Evolutionary conservation across 92 coral and sea anemone species (phyloP).

Genomic region (Siderastrea siderea): DNA sequence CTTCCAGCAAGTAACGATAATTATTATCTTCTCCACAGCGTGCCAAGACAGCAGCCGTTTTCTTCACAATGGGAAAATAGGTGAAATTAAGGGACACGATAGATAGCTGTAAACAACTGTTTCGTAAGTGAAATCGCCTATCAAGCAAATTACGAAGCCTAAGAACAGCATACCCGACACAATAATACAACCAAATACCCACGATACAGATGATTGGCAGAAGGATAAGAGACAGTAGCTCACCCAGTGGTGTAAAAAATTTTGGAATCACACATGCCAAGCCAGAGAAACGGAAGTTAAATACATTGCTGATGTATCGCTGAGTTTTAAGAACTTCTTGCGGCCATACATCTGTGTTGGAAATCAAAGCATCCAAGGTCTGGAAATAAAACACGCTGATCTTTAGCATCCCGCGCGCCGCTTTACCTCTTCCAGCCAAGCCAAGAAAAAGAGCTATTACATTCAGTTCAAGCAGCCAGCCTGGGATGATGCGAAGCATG

Average conservation of each 20-base stretch:
- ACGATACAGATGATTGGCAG: constrained; percentile 66
- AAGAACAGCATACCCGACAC: constrained; percentile 20
- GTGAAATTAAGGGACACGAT: constrained; percentile 58
- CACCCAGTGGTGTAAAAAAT: constrained; percentile 70
- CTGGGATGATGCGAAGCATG: constrained; percentile 72
- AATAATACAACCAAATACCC: constrained; percentile 47
- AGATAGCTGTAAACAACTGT: constrained; percentile 54
- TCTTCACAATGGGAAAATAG: constrained; percentile 73
- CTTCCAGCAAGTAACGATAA: constrained; percentile 41
- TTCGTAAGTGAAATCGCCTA: constrained; percentile 15
- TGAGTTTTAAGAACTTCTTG: constrained; percentile 51
- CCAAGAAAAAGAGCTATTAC: constrained; percentile 64
- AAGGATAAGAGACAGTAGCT: constrained; percentile 52
- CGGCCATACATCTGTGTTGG: constrained; percentile 66
- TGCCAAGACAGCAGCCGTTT: constrained; percentile 63
- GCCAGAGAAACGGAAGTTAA: constrained; percentile 72
- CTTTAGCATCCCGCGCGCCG: constrained; percentile 64
- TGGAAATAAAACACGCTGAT: constrained; percentile 73
- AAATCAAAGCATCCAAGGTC: constrained; percentile 71
- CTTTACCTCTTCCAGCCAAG: constrained; percentile 73
- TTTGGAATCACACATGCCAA: constrained; percentile 61
- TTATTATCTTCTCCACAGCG: constrained; percentile 42
- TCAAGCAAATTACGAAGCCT: neutral
- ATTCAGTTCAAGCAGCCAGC: constrained; percentile 79
- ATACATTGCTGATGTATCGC: constrained; percentile 67